Base-by-base conservation (phyloP, 1,140 invertebrate genomes). In the Gryllus bimaculatus region DNA sequence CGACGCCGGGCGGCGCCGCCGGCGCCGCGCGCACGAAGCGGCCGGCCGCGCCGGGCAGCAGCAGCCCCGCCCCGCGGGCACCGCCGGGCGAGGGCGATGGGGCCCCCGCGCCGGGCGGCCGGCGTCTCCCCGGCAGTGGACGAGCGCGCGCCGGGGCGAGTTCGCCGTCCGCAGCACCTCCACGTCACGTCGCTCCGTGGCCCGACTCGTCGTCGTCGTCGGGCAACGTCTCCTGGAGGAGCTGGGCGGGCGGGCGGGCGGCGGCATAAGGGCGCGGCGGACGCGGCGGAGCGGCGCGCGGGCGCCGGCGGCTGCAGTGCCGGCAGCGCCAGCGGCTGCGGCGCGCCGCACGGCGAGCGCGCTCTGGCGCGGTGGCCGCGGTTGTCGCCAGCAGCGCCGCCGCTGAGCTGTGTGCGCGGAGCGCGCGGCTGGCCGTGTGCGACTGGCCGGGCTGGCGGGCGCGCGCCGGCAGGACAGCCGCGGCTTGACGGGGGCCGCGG, bases 201-300 rank as follows among this genome's bases (percentile, higher is more conserved):
- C 89, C 89, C 5, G 90, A 90, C 82, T 91, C 90, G 83, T 91
- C 90, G 75, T 91, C 90, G 73, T 91, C 87, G 78, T 91, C 90
- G 0, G 90, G 89, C 3, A 88, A 8, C 86, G 87, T 4, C 86
- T 84, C 21, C 84, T 85, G 85, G 84, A 8, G 86, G 85, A 78
- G 77, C 74, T 47, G 83, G 83, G 20, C 81, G 81, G 84, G 87
- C 87, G 76, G 84, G 84, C 47, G 85, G 85, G 48, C n/a, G 82
- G 85, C 85, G 66, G n/a, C n/a, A n/a, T n/a, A n/a, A n/a, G n/a
- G n/a, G n/a, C 47, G 85, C 83, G 7, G 86, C 84, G 76, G 77
- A 73, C 21, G 83, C 83, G 18, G 82, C 81, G 84, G 87, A 87
- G 75, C 84, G 84, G 39, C 84, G 18, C 82, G 85, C 85, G 73